These are phyloP conservation scores for Orthosia incerta DNA, from an alignment of 2,888 invertebrate species.

Conservation along the genomic window DNA sequence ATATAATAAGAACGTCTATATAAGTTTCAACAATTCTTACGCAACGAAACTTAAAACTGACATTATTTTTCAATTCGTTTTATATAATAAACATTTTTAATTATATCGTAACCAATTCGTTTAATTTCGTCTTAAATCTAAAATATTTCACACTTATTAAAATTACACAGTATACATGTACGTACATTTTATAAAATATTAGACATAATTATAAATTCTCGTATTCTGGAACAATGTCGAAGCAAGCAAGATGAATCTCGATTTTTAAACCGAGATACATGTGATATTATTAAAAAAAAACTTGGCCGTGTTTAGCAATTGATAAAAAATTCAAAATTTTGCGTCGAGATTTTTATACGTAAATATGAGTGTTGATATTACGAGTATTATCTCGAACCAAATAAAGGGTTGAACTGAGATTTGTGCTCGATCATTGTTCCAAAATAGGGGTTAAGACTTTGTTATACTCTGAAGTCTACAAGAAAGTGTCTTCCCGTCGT, in stretches of 20 bases:
- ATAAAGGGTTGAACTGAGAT: neutral
- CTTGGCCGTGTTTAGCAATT: too few species aligned
- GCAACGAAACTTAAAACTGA: slow-evolving; percentile 19
- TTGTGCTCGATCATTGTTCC: neutral
- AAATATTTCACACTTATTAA: slow-evolving; percentile 59
- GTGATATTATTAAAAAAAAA: too few species aligned
- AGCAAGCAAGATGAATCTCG: neutral
- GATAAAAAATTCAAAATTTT: too few species aligned
- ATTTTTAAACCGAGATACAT: too few species aligned
- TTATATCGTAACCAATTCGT: slow-evolving; percentile 51
- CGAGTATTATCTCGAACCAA: neutral
- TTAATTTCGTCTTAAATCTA: slow-evolving; percentile 32
- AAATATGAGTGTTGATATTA: too few species aligned
- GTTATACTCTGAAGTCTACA: slow-evolving; percentile 71
- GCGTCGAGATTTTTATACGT: too few species aligned
- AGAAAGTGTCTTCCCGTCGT: slow-evolving; percentile 84
- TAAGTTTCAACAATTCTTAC: slow-evolving; percentile 18
- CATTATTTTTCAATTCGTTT: slow-evolving; percentile 19
- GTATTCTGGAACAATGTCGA: slow-evolving; percentile 12
- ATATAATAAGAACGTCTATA: neutral
- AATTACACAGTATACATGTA: slow-evolving; percentile 65
- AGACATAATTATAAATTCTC: slow-evolving; percentile 29
- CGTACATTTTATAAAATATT: slow-evolving; percentile 64
- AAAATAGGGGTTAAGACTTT: slow-evolving; percentile 21
- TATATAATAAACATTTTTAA: slow-evolving; percentile 34